Evolutionary conservation across 92 coral and sea anemone species (phyloP), one percentile per base, ranked within the genome.

Genomic region (Parazoanthus darwini): DNA sequence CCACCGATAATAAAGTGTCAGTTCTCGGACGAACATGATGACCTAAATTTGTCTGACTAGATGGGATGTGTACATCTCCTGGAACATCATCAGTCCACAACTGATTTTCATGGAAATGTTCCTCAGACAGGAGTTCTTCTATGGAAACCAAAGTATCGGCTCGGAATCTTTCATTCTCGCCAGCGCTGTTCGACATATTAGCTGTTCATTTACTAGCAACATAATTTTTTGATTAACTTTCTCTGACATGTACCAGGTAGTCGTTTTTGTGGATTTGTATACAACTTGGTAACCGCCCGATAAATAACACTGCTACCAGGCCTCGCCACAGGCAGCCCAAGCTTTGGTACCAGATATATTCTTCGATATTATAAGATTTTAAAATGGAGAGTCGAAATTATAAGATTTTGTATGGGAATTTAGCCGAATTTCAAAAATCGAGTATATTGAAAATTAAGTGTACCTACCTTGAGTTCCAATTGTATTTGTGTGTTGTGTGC

Each of bases 41-140:
- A 20, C 15, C 80, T 18, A 20, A 13, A 13, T 15, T 54, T 11
- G 9, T 20, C 59, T 13, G 59, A 54, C 59, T 54, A 1, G 59
- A 54, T 13, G 2, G 3, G 59, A 16, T 63, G 26, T 63, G 20
- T 54, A 54, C 59, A 54, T 63, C 70, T 63, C 26, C 70, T 63
- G 70, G 26, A 22, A 18, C 25, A 18, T 18, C 68, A 20, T 20
- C 68, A 13, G 68, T 14, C 25, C 5, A 20, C 68, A 63, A 72
- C 81, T 22, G 51, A 44, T 77, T 77, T 77, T 42, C n/a, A 25
- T 3, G 51, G 36, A 43, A 18, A 77, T 6, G 15, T 44, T 81
- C 54, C 13, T 81, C 85, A 5, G 85, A 58, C 44, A 81, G 26
- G 54, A 81, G 85, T 81, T 80, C 85, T 59, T 81, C 85, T 81